These are phyloP conservation scores for Strigamia crassipes DNA, from an alignment of 2,888 invertebrate genomes.

Conservation along the genomic window DNA sequence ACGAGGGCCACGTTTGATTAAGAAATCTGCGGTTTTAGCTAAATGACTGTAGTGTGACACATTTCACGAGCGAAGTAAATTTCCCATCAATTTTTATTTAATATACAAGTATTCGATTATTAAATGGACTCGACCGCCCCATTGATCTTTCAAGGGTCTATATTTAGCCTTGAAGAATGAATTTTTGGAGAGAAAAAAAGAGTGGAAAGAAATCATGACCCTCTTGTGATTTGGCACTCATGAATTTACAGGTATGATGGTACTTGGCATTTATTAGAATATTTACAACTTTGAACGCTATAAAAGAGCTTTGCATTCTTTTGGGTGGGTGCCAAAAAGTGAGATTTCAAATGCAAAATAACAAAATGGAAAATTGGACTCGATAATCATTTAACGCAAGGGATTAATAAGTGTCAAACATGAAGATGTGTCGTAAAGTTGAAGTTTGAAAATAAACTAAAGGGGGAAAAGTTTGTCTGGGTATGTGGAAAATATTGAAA, in stretches of 20 bases:
- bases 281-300: slow-evolving; percentile 14
- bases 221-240: slow-evolving; percentile 18
- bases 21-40: not conserved
- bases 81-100: not conserved
- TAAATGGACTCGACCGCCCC: not conserved
- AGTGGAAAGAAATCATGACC: not conserved
- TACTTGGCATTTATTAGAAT: slow-evolving; percentile 25
- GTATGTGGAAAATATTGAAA: no score
- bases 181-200: not conserved
- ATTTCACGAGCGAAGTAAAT: not conserved
- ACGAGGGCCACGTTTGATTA: not conserved
- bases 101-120: not conserved
- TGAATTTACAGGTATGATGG: slow-evolving; percentile 27
- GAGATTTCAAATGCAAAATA: not conserved
- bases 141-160: not conserved
- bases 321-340: not conserved
- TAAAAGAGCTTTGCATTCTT: not conserved
- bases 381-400: not conserved
- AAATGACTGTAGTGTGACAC: not conserved
- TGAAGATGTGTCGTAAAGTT: no score
- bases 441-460: no score
- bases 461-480: no score
- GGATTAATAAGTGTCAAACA: not conserved
- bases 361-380: slow-evolving; percentile 6
- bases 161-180: not conserved